Evolutionary conservation across 64 coral and sea anemone genomes (phyloP).

Genomic region (Actinia tenebrosa): DNA sequence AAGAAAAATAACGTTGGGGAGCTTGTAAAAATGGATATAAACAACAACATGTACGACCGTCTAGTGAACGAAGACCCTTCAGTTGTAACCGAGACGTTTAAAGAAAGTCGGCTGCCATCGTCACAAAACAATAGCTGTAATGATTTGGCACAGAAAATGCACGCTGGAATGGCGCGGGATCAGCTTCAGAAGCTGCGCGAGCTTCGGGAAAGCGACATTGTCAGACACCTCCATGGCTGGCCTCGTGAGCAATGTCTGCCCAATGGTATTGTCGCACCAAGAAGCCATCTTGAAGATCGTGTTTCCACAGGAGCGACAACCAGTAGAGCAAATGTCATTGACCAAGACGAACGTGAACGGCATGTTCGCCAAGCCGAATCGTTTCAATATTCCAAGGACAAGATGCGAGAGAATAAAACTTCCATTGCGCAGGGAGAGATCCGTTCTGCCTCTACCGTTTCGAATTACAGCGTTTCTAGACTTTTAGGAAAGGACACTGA

Average conservation of each 20-base stretch:
- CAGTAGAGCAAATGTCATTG: background rate
- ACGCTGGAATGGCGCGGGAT: conserved; percentile 10
- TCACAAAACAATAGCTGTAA: background rate
- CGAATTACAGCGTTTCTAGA: conserved; percentile 81
- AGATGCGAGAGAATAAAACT: background rate
- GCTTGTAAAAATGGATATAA: background rate
- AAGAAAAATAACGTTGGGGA: background rate
- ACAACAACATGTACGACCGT: background rate
- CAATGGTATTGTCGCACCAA: conserved; percentile 7
- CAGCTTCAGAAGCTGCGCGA: conserved; percentile 24
- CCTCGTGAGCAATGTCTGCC: conserved; percentile 1
- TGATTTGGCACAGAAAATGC: background rate
- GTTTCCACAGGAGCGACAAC: background rate
- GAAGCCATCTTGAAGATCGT: background rate
- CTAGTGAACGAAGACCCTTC: background rate
- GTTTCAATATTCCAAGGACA: background rate
- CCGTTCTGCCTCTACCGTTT: background rate
- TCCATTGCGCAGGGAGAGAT: background rate
- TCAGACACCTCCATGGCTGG: conserved; percentile 36
- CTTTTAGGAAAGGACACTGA: conserved; percentile 52
- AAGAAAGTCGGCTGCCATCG: background rate
- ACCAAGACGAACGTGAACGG: background rate
- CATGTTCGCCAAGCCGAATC: background rate
- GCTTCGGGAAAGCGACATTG: conserved; percentile 29
- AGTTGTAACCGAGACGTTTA: background rate